These are phyloP conservation scores for Percina caprodes DNA, from an alignment of 2,113 vertebrate genomes.

Conservation along the genomic window DNA sequence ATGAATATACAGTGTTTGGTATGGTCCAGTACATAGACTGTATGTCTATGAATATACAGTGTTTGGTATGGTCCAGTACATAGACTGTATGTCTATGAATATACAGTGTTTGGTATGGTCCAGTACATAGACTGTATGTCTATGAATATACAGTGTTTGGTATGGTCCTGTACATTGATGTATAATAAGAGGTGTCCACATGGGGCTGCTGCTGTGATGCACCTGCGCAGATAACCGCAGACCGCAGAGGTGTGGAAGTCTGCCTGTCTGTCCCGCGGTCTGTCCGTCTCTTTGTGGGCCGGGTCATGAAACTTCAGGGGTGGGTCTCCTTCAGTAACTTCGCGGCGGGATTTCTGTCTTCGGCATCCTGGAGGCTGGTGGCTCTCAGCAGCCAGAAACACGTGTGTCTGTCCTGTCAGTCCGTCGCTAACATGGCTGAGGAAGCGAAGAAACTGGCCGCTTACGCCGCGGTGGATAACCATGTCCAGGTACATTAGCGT, in stretches of 20 bases:
- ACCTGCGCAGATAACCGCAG: constrained; percentile 9
- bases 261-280: no score
- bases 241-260: background rate
- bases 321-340: constrained; percentile 39
- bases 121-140: no score
- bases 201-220: background rate
- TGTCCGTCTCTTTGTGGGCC: constrained; percentile 9
- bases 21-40: no score
- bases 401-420: constrained; percentile 17
- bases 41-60: no score
- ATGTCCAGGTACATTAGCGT: constrained; percentile 75
- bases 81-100: no score
- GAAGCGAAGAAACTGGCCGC: constrained; percentile 85
- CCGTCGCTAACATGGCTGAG: constrained; percentile 77
- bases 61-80: no score
- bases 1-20: no score
- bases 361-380: constrained; percentile 2
- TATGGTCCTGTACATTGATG: no score
- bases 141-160: no score
- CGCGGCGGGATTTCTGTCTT: constrained; percentile 7
- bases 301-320: constrained; percentile 69
- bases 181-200: no score
- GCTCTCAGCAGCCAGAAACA: constrained; percentile 6
- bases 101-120: no score
- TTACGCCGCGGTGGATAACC: constrained; percentile 81